Evolutionary conservation across 1,140 invertebrate species (phyloP).

Genomic region (Lutraria rhynchaena): DNA sequence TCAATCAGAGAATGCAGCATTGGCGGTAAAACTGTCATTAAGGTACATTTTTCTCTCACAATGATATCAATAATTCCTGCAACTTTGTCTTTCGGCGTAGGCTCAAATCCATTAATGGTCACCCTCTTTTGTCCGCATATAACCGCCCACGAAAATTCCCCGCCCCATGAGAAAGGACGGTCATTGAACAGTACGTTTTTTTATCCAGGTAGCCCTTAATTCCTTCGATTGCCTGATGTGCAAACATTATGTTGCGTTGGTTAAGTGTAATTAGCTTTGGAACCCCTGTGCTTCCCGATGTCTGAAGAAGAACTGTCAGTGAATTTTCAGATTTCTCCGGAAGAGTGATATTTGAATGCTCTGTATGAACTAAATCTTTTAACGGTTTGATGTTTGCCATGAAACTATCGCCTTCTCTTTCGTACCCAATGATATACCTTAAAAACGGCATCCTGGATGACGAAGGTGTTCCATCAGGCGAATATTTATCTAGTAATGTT

Average conservation of each 20-base stretch:
- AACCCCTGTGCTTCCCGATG: conserved; percentile 46
- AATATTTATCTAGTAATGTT: not conserved
- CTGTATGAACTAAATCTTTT: not conserved
- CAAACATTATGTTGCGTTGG: not conserved
- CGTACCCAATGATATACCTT: conserved; percentile 14
- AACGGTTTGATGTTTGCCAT: not conserved
- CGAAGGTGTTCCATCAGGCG: not conserved
- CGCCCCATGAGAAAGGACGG: conserved; percentile 58
- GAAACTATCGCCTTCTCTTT: not conserved
- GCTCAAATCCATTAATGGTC: conserved; percentile 13
- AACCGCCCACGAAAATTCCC: conserved; percentile 40
- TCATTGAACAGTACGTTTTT: conserved; percentile 38
- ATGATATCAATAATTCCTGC: conserved; percentile 41
- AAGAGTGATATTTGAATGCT: not conserved
- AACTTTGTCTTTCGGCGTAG: conserved; percentile 5
- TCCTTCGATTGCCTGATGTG: not conserved
- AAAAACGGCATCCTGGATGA: conserved; percentile 2
- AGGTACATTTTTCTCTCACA: conserved; percentile 47
- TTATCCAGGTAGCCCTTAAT: not conserved
- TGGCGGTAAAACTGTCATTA: conserved; percentile 24
- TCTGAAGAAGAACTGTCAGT: conserved; percentile 18
- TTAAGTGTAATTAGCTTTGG: conserved; percentile 25
- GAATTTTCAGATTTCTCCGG: not conserved
- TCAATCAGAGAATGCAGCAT: conserved; percentile 38
- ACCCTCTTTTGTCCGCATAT: conserved; percentile 31